Evolutionary conservation across 2,888 invertebrate genomes (phyloP), one percentile per base, ranked within the genome.

Genomic region (Cantharis rufa): DNA sequence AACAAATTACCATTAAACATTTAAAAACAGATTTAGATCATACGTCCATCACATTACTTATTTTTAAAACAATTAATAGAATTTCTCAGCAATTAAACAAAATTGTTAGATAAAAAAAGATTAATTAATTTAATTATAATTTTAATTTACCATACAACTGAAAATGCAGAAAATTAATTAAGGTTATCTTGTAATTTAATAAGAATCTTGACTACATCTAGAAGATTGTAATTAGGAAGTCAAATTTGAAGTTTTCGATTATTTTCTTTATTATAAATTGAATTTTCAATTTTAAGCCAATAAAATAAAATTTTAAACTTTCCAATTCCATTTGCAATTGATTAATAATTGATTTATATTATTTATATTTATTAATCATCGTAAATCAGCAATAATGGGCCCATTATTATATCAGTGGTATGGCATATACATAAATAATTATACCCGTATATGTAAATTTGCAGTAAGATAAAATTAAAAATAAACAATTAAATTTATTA

Each of bases 401-500:
- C 71, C 71, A 48, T n/a, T 75, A 76, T 75, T 80, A 76, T 70
- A 71, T 69, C 24, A 71, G 48, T 62, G 15, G 61, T 16, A 21
- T 28, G 69, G 18, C 77, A 79, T 75, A 77, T 75, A 77, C 63
- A 75, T 70, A 75, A 75, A 61, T 81, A 81, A 82, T 82, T 81
- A 78, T 82, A 82, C 82, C 82, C 80, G 82, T 81, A 81, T 82
- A 82, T 81, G 82, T 82, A 81, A 82, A 81, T 82, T 75, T 48
- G 13, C n/a, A 48, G 48, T n/a, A 4, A 9, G n/a, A 48, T 48
- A 48, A 48, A 48, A 48, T 48, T 48, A 48, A 48, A 48, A 48
- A 48, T n/a, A 7, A 5, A 48, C 48, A 48, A 48, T 48, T n/a
- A 48, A 48, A 48, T 48, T 48, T 48, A 48, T 48, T 48, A 48